Base-by-base conservation (phyloP, 1,140 invertebrate genomes). In the Achroia grisella region DNA sequence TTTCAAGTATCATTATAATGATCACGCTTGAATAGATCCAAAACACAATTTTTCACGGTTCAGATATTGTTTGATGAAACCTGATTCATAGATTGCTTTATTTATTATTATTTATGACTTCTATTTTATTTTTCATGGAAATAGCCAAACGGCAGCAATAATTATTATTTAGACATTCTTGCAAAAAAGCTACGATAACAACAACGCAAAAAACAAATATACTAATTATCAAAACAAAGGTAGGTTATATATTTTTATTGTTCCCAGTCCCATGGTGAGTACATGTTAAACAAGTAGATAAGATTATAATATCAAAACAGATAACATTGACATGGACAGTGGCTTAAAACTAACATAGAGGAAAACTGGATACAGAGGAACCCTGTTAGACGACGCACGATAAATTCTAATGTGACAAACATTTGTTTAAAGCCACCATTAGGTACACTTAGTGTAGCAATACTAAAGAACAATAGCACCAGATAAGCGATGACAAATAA, bases 41-140 rank as follows among this genome's bases (percentile, higher is more conserved):
- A 23, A 23, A 67, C 62, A 71, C 36, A 64, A 65, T 64, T 66
- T 71, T 74, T 61, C 58, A 61, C 46, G 55, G 55, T 58, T 60
- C 56, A 42, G 23, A 47, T 59, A 54, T 48, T 51, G 46, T 51
- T 41, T 41, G 31, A 52, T 29, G 56, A 44, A 48, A 60, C 45
- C 28, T 51, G 56, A 56, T 52, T 48, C 44, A 30, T 13, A 28
- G 36, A 23, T 53, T 37, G 13, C 30, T 40, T n/a, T 37, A 32
- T 48, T 54, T 51, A 42, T 42, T 51, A 42, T 42, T 23, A 23
- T 45, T 47, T 37, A 46, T 48, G 42, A 42, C 47, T 29, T 10
- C 33, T 37, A 42, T 48, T 44, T 48, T 51, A 48, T 44, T 5
- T 36, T 36, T 36, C 13, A 10, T 32, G 17, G 17, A 23, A 23